Conservation (phyloP, 2,888 invertebrate species). For the Anthoptus insignis region DNA sequence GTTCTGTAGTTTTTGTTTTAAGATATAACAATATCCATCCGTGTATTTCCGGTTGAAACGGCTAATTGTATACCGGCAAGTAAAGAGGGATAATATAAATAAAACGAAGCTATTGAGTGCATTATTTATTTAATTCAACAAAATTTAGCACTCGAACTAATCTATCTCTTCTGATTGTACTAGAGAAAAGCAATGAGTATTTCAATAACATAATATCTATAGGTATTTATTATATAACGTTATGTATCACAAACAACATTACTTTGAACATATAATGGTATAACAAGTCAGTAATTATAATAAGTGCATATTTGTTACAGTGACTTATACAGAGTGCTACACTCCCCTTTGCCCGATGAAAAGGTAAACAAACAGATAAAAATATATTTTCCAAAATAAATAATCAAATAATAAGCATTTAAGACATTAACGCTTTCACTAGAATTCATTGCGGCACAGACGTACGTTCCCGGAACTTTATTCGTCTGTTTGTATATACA, state of each 20-base stretch:
- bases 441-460: no score
- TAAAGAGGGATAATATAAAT: conserved; percentile 31
- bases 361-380: no score
- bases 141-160: conserved; percentile 62
- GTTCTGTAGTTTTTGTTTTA: no score
- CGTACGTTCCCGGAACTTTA: no score
- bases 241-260: conserved; percentile 43
- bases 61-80: no score
- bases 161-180: conserved; percentile 58
- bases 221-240: conserved; percentile 42
- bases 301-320: conserved; percentile 53
- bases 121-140: conserved; percentile 57
- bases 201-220: conserved; percentile 48
- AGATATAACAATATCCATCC: no score
- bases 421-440: no score
- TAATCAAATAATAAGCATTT: neutral
- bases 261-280: conserved; percentile 36
- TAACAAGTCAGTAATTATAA: conserved; percentile 53
- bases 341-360: conserved; percentile 54
- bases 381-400: no score
- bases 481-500: no score
- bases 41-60: no score
- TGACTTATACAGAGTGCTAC: conserved; percentile 74
- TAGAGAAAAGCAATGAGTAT: conserved; percentile 67
- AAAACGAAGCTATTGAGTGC: conserved; percentile 46